Conservation (phyloP, 1,140 invertebrate genomes). For the Magallana angulata region DNA sequence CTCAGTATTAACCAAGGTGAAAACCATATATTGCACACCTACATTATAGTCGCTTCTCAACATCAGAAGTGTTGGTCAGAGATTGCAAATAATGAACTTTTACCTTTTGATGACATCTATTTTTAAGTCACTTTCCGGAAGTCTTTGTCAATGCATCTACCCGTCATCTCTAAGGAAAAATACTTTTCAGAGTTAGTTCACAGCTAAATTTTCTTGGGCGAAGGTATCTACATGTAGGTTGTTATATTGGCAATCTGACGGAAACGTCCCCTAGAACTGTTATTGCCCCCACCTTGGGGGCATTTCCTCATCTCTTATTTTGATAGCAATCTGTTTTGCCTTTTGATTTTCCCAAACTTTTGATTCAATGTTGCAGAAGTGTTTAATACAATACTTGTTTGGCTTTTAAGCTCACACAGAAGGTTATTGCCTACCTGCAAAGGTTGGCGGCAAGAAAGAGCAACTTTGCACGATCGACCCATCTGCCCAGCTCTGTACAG, state of each 20-base stretch:
- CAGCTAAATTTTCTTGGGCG: constrained; percentile 44
- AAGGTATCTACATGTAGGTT: no score
- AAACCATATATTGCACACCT: no score
- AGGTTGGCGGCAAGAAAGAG: constrained; percentile 37
- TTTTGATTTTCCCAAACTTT: no score
- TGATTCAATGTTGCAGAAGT: constrained; percentile 38
- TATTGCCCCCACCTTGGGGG: neutral
- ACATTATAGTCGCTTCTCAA: no score
- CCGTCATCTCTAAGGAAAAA: neutral
- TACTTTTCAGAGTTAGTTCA: no score
- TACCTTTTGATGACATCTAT: no score
- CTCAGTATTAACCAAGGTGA: no score
- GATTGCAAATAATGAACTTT: no score
- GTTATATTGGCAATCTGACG: no score
- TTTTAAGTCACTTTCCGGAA: no score
- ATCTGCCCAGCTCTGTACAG: constrained; percentile 51
- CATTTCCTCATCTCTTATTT: constrained; percentile 49
- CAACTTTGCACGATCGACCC: constrained; percentile 19
- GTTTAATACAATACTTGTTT: neutral
- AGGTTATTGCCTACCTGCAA: neutral
- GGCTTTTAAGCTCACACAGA: constrained; percentile 28
- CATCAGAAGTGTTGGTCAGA: no score
- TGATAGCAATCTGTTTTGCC: no score
- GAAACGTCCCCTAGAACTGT: constrained; percentile 26
- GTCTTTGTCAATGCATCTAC: constrained; percentile 45